A percentile compares a stretch with the other conserved stretches of the same genome.
Conservation (phyloP, 2,113 vertebrate genomes). For the Montifringilla adamsi region DNA sequence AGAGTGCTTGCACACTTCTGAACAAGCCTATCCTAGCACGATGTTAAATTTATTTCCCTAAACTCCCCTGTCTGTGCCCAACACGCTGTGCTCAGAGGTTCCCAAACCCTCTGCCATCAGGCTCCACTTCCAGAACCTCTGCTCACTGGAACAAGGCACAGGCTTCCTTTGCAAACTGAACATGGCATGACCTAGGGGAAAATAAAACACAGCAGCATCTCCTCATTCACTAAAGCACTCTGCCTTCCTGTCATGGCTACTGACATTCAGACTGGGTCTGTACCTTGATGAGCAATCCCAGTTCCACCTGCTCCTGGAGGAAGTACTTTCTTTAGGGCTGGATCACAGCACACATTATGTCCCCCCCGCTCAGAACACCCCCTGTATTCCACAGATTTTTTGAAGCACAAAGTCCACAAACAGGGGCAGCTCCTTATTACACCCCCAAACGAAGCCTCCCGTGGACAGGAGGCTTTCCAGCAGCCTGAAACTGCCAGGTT, state of each 20-base stretch:
- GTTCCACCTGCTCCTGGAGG: neutral
- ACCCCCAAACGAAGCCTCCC: fast-evolving
- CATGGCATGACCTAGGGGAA: neutral
- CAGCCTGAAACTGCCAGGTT: neutral
- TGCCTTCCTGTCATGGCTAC: neutral
- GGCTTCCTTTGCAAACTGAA: neutral
- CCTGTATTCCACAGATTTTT: neutral
- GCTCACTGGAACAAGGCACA: neutral
- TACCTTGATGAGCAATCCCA: neutral
- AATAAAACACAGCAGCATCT: neutral
- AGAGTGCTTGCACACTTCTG: neutral
- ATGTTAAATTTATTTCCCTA: neutral
- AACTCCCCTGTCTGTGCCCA: fast-evolving
- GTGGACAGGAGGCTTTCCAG: neutral
- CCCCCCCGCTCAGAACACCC: fast-evolving
- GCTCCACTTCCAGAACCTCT: neutral
- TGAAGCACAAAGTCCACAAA: neutral
- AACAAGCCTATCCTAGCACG: neutral
- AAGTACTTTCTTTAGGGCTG: neutral
- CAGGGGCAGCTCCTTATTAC: fast-evolving
- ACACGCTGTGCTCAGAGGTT: fast-evolving
- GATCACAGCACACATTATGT: neutral
- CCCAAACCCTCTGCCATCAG: neutral
- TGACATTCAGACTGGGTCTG: neutral
- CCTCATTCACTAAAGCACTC: neutral